A percentile compares a stretch with the other conserved stretches of the same genome.
Evolutionary conservation across 1,140 invertebrate genomes (phyloP).

Genomic region (Probaryconus sp.): DNA sequence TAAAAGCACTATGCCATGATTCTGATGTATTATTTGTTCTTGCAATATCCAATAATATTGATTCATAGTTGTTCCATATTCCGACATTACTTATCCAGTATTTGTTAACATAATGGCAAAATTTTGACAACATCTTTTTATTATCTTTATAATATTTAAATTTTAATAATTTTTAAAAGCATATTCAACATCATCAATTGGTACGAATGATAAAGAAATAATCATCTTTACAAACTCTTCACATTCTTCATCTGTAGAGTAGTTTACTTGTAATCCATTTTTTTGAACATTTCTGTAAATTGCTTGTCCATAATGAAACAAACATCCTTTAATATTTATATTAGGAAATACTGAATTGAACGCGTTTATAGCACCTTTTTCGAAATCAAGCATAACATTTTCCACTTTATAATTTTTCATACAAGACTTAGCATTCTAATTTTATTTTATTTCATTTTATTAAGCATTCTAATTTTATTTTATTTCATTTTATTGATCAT

Average conservation of each 20-base stretch:
- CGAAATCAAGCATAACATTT: not conserved
- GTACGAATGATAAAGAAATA: too few relatives aligned
- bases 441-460: too few relatives aligned
- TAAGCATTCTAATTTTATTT: too few relatives aligned
- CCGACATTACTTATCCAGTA: not conserved
- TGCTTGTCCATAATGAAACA: constrained; percentile 4
- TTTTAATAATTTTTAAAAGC: not conserved
- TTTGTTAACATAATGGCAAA: not conserved
- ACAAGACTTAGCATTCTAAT: too few relatives aligned
- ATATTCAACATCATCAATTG: too few relatives aligned
- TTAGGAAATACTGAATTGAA: not conserved
- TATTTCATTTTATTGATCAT: too few relatives aligned
- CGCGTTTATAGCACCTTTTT: not conserved
- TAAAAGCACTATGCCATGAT: constrained; percentile 5
- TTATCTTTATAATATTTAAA: not conserved
- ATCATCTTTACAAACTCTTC: constrained; percentile 5
- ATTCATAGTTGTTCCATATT: not conserved
- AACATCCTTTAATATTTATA: not conserved
- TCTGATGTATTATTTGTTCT: not conserved
- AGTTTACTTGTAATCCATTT: not conserved
- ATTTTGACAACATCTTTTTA: not conserved
- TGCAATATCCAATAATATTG: not conserved
- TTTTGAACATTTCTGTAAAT: constrained; percentile 5
- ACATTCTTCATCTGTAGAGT: not conserved
- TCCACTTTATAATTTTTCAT: not conserved